Evolutionary conservation across 2,888 invertebrate species (phyloP).

Genomic region (Netelia fuscicornis): DNA sequence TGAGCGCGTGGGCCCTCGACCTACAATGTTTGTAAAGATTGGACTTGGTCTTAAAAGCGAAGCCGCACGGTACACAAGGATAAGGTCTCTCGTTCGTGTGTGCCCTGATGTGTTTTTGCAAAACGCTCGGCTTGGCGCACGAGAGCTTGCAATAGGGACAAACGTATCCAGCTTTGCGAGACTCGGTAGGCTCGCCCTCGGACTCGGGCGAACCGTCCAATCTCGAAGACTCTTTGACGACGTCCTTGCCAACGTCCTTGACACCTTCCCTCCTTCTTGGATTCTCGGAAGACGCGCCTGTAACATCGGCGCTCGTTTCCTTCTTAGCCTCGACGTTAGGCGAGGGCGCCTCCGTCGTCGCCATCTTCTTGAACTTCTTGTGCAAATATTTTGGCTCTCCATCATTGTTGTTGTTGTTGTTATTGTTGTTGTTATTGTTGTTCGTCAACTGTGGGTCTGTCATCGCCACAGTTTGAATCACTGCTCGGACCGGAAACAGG

Average conservation of each 20-base stretch:
- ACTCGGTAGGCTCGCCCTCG: conserved; percentile 75
- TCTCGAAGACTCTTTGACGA: conserved; percentile 68
- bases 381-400: conserved; percentile 92
- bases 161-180: conserved; percentile 89
- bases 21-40: conserved; percentile 96
- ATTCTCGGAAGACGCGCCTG: conserved; percentile 67
- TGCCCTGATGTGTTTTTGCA: conserved; percentile 97
- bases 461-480: conserved; percentile 82
- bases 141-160: conserved; percentile 95
- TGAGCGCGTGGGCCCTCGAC: conserved; percentile 90
- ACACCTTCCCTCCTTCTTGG: conserved; percentile 71
- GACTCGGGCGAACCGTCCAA: conserved; percentile 77
- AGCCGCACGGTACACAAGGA: conserved; percentile 95
- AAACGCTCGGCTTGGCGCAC: conserved; percentile 96
- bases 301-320: conserved; percentile 64
- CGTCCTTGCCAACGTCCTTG: conserved; percentile 73
- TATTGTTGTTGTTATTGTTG: conserved; percentile 71
- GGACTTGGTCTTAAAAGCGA: conserved; percentile 97
- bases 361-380: conserved; percentile 97
- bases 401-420: conserved; percentile 75
- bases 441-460: conserved; percentile 83
- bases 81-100: conserved; percentile 97
- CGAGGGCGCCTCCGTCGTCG: conserved; percentile 85
- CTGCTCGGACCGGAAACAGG: conserved; percentile 70
- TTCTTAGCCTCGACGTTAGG: conserved; percentile 79